These are phyloP conservation scores for Bombus picipes DNA, from an alignment of 1,140 invertebrate genomes.

Conservation along the genomic window DNA sequence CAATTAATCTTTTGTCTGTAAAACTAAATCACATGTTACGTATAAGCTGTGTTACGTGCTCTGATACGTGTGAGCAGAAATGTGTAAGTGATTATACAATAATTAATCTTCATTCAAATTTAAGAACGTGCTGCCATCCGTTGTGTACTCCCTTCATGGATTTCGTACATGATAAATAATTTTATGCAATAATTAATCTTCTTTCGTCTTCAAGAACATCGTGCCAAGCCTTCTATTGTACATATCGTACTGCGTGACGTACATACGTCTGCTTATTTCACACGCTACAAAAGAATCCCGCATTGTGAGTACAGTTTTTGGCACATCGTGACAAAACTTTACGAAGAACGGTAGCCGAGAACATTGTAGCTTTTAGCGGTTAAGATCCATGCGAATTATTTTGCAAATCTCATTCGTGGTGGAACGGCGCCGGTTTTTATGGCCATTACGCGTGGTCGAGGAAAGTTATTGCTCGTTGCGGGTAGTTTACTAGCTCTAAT, in stretches of 20 bases:
- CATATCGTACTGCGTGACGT: neutral
- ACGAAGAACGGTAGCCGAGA: too few species aligned
- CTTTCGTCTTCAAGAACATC: neutral
- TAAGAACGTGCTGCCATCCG: neutral
- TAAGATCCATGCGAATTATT: constrained; percentile 18
- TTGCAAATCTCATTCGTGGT: constrained; percentile 23
- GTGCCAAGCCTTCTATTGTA: neutral
- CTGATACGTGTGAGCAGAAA: neutral
- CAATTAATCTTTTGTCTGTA: neutral
- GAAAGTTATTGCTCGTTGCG: constrained; percentile 40
- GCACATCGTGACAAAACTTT: too few species aligned
- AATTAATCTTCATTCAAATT: neutral
- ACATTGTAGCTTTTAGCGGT: neutral
- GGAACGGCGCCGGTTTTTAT: constrained; percentile 12
- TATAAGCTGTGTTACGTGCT: neutral
- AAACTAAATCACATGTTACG: neutral
- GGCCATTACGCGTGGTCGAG: neutral
- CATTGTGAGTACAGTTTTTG: too few species aligned
- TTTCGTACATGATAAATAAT: neutral
- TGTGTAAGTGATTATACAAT: neutral
- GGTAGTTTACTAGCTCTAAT: constrained; percentile 40
- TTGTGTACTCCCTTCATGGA: neutral
- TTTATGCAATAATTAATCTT: neutral
- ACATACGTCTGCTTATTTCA: neutral
- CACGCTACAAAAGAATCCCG: too few species aligned